Percentiles rank a stretch among this genome's conserved stretches.
These are phyloP conservation scores for Andrena haemorrhoa DNA, from an alignment of 2,888 invertebrate genomes.

Conservation along the genomic window DNA sequence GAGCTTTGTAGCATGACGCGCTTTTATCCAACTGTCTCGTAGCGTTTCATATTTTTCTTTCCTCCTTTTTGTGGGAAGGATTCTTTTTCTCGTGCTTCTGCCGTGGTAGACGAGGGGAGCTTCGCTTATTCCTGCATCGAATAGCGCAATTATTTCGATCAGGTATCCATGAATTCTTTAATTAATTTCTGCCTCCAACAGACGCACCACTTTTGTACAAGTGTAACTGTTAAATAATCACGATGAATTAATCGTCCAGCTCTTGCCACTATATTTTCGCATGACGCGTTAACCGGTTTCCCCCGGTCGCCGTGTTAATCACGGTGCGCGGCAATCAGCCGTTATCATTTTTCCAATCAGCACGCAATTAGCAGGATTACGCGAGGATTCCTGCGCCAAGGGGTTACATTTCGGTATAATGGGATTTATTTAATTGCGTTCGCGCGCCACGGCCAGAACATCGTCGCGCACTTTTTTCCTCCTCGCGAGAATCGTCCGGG, in stretches of 20 bases:
- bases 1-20: constrained; percentile 32
- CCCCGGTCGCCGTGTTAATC: neutral
- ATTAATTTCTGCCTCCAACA: no score
- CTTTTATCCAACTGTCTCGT: constrained; percentile 31
- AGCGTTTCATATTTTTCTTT: constrained; percentile 39
- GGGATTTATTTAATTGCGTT: constrained; percentile 53
- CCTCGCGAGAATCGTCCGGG: constrained; percentile 27
- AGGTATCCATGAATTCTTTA: no score
- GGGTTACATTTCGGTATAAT: constrained; percentile 37
- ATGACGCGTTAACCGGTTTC: neutral
- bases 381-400: neutral
- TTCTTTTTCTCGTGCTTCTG: neutral
- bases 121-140: neutral
- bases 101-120: constrained; percentile 4
- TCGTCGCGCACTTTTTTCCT: constrained; percentile 24
- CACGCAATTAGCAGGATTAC: constrained; percentile 55
- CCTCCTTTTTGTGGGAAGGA: neutral
- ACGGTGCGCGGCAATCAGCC: constrained; percentile 2
- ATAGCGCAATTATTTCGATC: neutral
- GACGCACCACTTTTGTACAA: no score
- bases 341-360: constrained; percentile 39
- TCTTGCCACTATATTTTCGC: no score
- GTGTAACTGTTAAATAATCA: no score
- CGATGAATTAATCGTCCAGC: no score
- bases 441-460: constrained; percentile 5